Conservation (phyloP, 2,888 invertebrate species). For the Parnassius orleans region DNA sequence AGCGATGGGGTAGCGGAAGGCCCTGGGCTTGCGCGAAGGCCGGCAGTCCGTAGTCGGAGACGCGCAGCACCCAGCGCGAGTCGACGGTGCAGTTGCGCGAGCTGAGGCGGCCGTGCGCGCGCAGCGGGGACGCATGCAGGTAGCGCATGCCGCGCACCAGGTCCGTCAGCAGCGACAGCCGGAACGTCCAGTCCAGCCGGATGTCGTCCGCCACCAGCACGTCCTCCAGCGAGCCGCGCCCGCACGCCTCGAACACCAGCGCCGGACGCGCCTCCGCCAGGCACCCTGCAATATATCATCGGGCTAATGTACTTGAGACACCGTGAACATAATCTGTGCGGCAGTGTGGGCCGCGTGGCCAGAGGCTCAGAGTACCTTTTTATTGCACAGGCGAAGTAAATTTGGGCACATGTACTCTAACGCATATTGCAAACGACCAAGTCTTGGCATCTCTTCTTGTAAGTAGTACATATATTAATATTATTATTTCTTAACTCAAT, state of each 20-base stretch:
- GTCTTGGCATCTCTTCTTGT: not conserved
- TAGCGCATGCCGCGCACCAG: conserved; percentile 96
- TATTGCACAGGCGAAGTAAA: not conserved
- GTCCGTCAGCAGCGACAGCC: conserved; percentile 95
- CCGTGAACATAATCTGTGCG: not conserved
- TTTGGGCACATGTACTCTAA: not conserved
- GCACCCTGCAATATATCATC: conserved; percentile 76
- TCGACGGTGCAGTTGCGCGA: conserved; percentile 97
- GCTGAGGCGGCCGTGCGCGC: conserved; percentile 92
- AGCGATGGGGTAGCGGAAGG: conserved; percentile 81
- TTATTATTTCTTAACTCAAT: too few species aligned
- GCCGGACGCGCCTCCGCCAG: conserved; percentile 90
- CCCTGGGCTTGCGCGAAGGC: conserved; percentile 88
- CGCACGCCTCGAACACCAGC: conserved; percentile 93
- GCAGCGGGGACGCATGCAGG: conserved; percentile 90
- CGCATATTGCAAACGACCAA: not conserved
- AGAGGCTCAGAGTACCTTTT: not conserved
- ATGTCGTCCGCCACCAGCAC: conserved; percentile 94
- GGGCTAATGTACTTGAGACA: too few species aligned
- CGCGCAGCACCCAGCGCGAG: conserved; percentile 96
- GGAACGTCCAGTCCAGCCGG: conserved; percentile 97
- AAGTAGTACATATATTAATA: too few species aligned
- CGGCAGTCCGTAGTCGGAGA: conserved; percentile 94
- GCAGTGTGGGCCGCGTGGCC: too few species aligned
- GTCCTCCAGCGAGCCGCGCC: conserved; percentile 93